Conservation (phyloP, 1,140 invertebrate species). For the Heliconius eleuchia region DNA sequence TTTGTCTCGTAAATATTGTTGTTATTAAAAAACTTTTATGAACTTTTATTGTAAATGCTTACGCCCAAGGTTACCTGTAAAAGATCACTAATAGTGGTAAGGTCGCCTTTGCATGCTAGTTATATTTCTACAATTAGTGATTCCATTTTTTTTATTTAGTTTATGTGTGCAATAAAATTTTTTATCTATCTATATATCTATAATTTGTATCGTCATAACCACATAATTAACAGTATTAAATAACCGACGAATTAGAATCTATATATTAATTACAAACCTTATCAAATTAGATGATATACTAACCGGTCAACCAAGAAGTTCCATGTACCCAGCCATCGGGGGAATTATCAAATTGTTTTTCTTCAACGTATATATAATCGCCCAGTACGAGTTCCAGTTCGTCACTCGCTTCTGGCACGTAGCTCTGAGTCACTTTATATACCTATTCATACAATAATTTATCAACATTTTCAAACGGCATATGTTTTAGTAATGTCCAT, state of each 20-base stretch:
- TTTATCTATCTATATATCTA: too few species aligned
- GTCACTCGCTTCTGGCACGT: slow-evolving; percentile 89
- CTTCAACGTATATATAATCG: slow-evolving; percentile 92
- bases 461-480: slow-evolving; percentile 2
- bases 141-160: too few species aligned
- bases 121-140: too few species aligned
- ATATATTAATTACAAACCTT: background rate
- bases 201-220: background rate
- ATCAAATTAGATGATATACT: background rate
- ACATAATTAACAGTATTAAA: background rate
- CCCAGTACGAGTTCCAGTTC: slow-evolving; percentile 92
- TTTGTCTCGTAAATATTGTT: too few species aligned
- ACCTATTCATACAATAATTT: slow-evolving; percentile 81
- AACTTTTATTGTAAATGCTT: too few species aligned
- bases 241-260: background rate
- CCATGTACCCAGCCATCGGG: slow-evolving; percentile 94
- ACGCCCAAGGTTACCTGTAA: too few species aligned
- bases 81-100: too few species aligned
- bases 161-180: too few species aligned
- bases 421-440: slow-evolving; percentile 90
- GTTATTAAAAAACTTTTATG: too few species aligned
- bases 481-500: background rate
- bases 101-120: too few species aligned
- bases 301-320: slow-evolving; percentile 90
- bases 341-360: slow-evolving; percentile 86